phyloP scores from a whole-genome alignment of 2,797 vertebrate species.

The Mastacembelus armatus region DNA sequence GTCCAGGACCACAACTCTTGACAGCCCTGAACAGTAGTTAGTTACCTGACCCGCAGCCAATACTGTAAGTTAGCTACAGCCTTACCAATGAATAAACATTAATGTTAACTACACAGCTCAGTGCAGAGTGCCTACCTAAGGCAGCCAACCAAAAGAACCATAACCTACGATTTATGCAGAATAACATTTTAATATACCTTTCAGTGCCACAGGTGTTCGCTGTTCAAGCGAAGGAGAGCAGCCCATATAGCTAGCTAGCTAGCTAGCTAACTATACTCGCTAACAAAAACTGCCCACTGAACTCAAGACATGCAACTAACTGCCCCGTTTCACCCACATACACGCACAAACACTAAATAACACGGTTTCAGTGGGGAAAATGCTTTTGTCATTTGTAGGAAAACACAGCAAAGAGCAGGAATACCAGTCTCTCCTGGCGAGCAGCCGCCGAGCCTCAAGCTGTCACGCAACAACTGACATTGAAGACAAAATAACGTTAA shows the following conservation, averaged over 20 bases:
- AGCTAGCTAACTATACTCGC: slow-evolving; percentile 78
- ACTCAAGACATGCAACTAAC: slow-evolving; percentile 44
- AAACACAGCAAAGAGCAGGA: slow-evolving; percentile 15
- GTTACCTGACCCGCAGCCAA: too few species aligned
- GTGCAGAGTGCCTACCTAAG: neutral
- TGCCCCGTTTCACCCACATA: slow-evolving; percentile 12
- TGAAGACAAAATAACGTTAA: slow-evolving; percentile 67
- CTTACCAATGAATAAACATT: slow-evolving; percentile 31
- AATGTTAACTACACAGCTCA: neutral
- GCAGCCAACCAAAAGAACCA: neutral
- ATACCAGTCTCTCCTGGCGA: slow-evolving; percentile 17
- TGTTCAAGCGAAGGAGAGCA: slow-evolving; percentile 75
- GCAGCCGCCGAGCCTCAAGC: slow-evolving; percentile 68
- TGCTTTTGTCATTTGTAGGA: neutral
- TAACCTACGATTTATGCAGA: neutral
- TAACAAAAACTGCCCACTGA: slow-evolving; percentile 63
- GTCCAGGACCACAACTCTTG: slow-evolving; percentile 2
- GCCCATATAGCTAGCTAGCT: slow-evolving; percentile 63
- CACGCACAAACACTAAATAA: slow-evolving; percentile 5
- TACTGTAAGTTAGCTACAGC: too few species aligned
- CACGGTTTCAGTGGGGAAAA: slow-evolving; percentile 9
- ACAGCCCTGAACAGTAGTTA: too few species aligned
- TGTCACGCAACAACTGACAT: slow-evolving; percentile 83
- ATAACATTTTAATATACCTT: slow-evolving; percentile 29
- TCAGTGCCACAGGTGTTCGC: slow-evolving; percentile 77